phyloP scores from a whole-genome alignment of 2,797 vertebrate genomes.

The Ficedula albicollis region DNA sequence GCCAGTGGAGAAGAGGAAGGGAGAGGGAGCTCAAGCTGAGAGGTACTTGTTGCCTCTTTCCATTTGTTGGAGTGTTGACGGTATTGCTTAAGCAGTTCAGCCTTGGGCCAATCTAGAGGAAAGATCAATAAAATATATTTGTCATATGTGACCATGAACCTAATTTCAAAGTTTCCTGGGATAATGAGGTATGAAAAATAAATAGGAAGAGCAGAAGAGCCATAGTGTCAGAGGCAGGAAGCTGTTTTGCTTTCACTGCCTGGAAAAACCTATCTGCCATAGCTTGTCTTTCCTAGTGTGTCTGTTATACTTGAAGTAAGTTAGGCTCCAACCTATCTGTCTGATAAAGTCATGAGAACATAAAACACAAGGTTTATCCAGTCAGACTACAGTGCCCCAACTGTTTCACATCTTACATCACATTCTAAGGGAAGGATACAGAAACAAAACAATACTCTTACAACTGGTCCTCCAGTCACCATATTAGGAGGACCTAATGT shows the following conservation, averaged over 20 bases:
- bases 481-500: not conserved
- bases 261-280: rapidly evolving
- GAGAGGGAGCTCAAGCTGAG: not conserved
- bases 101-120: not conserved
- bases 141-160: not conserved
- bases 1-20: not conserved
- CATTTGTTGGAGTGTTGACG: not conserved
- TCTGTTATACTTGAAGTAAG: not conserved
- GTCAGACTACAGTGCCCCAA: not conserved
- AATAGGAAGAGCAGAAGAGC: not conserved
- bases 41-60: not conserved
- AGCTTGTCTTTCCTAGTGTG: rapidly evolving
- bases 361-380: not conserved
- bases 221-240: not conserved
- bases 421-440: not conserved
- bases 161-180: not conserved
- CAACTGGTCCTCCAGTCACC: not conserved
- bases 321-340: not conserved
- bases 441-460: not conserved
- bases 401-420: not conserved
- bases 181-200: not conserved
- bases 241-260: not conserved
- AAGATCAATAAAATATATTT: not conserved
- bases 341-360: not conserved
- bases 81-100: not conserved